phyloP scores from a whole-genome alignment of 1,140 invertebrate genomes.

The Zaprionus gabonicus region DNA sequence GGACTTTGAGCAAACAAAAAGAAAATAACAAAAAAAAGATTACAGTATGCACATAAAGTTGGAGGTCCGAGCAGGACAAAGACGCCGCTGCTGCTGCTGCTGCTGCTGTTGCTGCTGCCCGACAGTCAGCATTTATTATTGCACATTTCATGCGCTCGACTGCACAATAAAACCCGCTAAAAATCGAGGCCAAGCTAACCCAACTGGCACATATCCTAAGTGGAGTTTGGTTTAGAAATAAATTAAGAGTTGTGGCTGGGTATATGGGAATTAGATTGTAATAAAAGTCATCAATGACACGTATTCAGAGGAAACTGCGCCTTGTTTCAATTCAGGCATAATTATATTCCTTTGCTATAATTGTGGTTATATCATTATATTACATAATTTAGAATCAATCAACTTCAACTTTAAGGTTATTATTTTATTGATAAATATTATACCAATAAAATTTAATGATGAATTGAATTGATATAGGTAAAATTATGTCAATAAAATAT shows the following conservation, averaged over 20 bases:
- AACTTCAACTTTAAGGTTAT: too few species aligned
- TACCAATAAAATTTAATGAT: too few species aligned
- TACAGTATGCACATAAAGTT: slow-evolving; percentile 72
- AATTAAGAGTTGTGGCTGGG: background rate
- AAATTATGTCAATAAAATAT: background rate
- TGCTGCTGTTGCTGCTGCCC: slow-evolving; percentile 20
- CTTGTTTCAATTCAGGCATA: background rate
- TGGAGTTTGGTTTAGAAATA: background rate
- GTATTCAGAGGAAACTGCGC: too few species aligned
- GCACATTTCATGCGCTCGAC: slow-evolving; percentile 76
- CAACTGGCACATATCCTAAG: slow-evolving; percentile 26
- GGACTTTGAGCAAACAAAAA: slow-evolving; percentile 11
- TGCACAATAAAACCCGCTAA: slow-evolving; percentile 62
- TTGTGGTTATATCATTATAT: too few species aligned
- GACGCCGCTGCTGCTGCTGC: slow-evolving; percentile 42
- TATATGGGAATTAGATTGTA: background rate
- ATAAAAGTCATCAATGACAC: too few species aligned
- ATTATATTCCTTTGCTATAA: background rate
- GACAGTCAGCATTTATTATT: slow-evolving; percentile 78
- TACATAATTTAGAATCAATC: too few species aligned
- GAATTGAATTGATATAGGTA: background rate
- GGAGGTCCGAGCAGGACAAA: slow-evolving; percentile 63
- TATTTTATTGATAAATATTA: too few species aligned
- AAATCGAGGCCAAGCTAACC: slow-evolving; percentile 1
- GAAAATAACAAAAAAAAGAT: slow-evolving; percentile 39